Percentiles rank a stretch among this genome's conserved stretches.
Evolutionary conservation across 2,797 vertebrate species (phyloP).

Genomic region (Strix occidentalis): DNA sequence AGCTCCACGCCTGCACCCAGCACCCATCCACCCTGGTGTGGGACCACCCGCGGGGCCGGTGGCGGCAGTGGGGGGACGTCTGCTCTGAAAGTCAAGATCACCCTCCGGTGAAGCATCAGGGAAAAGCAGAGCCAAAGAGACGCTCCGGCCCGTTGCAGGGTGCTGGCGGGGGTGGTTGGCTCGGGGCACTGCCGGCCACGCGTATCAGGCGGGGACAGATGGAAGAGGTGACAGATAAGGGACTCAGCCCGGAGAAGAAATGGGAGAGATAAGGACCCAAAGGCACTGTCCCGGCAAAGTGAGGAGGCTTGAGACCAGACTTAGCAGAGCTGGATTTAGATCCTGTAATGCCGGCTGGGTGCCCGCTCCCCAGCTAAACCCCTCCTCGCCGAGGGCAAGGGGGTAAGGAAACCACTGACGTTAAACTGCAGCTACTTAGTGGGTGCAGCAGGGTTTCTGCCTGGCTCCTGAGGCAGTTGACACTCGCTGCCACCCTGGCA

Average conservation of each 20-base stretch:
- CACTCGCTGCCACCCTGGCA: background rate
- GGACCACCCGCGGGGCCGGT: background rate
- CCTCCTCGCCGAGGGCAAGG: background rate
- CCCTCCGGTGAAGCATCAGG: fast-evolving
- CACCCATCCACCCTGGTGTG: background rate
- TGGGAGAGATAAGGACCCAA: background rate
- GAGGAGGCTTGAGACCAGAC: background rate
- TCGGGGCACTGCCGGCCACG: background rate
- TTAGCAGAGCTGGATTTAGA: background rate
- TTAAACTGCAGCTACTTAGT: background rate
- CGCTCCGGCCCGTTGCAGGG: background rate
- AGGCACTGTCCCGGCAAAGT: background rate
- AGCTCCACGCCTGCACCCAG: fast-evolving
- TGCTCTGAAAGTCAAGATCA: background rate
- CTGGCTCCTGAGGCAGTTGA: background rate
- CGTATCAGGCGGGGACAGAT: constrained; percentile 30
- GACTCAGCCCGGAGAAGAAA: background rate
- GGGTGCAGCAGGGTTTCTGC: background rate
- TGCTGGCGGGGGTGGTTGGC: background rate
- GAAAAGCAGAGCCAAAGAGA: background rate
- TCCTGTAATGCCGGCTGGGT: fast-evolving
- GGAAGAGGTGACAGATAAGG: constrained; percentile 52
- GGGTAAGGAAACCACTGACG: background rate
- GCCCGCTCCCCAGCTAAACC: background rate
- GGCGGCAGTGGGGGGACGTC: background rate